Evolutionary conservation across 2,888 invertebrate species (phyloP).

Genomic region (Amitus sp.): DNA sequence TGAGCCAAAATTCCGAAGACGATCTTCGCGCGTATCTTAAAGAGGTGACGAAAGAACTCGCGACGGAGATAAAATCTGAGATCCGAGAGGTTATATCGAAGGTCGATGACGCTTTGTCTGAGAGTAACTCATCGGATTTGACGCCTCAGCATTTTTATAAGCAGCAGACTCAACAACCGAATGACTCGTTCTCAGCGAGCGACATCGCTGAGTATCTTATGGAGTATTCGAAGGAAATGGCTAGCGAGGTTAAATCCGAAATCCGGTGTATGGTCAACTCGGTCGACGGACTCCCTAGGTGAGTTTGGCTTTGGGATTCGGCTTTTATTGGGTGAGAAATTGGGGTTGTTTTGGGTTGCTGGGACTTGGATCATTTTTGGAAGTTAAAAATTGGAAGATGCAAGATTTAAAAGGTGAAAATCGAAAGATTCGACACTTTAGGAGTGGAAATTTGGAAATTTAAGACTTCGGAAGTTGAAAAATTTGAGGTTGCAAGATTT

Average conservation of each 20-base stretch:
- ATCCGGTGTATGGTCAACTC: constrained; percentile 70
- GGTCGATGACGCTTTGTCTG: constrained; percentile 82
- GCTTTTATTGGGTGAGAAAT: too few species aligned
- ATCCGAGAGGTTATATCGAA: constrained; percentile 82
- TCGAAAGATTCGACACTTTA: too few species aligned
- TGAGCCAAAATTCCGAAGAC: constrained; percentile 70
- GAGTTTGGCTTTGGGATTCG: too few species aligned
- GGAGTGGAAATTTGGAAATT: too few species aligned
- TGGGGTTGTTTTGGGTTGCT: too few species aligned
- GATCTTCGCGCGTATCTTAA: constrained; percentile 80
- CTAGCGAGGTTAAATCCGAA: constrained; percentile 82
- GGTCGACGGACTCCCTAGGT: constrained; percentile 72
- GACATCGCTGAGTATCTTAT: constrained; percentile 82
- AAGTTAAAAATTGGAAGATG: too few species aligned
- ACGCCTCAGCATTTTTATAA: constrained; percentile 53
- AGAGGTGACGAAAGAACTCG: constrained; percentile 81
- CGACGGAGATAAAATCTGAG: constrained; percentile 84
- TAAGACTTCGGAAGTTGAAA: too few species aligned
- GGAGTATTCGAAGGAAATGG: constrained; percentile 82
- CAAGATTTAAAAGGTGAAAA: too few species aligned
- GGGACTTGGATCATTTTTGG: too few species aligned
- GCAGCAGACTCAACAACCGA: constrained; percentile 37
- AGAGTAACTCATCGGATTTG: constrained; percentile 72
- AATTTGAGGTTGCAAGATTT: too few species aligned
- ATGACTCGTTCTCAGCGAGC: constrained; percentile 78